Percentiles rank a stretch among this genome's conserved stretches.
phyloP scores from a whole-genome alignment of 1,140 invertebrate species.

The Harpegnathos saltator region DNA sequence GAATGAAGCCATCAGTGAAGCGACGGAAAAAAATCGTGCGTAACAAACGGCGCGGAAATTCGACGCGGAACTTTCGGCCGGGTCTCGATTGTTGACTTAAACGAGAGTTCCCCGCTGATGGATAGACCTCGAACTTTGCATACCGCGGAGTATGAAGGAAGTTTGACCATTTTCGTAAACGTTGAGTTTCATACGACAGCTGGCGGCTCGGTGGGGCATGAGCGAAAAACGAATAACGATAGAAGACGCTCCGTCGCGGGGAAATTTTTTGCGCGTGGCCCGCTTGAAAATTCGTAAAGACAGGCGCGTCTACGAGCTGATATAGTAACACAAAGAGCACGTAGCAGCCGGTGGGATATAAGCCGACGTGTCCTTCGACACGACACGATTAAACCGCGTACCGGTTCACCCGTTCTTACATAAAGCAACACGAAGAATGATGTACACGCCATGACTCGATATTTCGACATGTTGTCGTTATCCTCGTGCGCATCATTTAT shows the following conservation, averaged over 20 bases:
- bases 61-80: neutral
- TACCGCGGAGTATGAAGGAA: constrained; percentile 1
- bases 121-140: neutral
- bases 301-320: neutral
- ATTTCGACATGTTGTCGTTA: constrained; percentile 25
- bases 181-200: constrained; percentile 27
- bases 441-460: neutral
- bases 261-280: neutral
- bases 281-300: neutral
- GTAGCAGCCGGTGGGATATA: neutral
- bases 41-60: neutral
- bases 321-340: neutral
- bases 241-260: constrained; percentile 2
- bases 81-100: neutral
- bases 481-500: neutral
- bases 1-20: constrained; percentile 46
- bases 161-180: constrained; percentile 10
- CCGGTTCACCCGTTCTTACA: neutral
- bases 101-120: neutral
- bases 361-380: too few relatives aligned
- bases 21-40: neutral
- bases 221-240: constrained; percentile 3
- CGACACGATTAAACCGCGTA: neutral
- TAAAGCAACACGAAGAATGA: neutral
- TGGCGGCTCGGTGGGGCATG: neutral